These are phyloP conservation scores for Lasioglossum figueresi DNA, from an alignment of 2,888 invertebrate genomes.

Conservation along the genomic window DNA sequence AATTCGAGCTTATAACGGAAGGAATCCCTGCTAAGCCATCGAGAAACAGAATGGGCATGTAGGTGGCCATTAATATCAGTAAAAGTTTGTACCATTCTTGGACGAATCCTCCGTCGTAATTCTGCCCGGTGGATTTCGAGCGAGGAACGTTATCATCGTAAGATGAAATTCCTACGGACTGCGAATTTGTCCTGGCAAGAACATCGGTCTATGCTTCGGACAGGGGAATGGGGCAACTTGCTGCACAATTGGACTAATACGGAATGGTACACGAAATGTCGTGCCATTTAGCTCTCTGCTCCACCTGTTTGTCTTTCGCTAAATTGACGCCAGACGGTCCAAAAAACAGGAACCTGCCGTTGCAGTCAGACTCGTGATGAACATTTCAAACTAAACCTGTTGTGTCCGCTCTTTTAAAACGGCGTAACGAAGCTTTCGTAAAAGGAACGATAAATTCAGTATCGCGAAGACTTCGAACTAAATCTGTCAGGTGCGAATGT, in stretches of 20 bases:
- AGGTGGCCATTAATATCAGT: slow-evolving; percentile 67
- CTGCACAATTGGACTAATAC: slow-evolving; percentile 37
- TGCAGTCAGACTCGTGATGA: background rate
- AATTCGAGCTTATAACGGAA: slow-evolving; percentile 73
- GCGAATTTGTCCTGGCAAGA: slow-evolving; percentile 24
- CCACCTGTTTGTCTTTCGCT: background rate
- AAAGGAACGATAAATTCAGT: too few relatives aligned
- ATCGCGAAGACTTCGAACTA: too few relatives aligned
- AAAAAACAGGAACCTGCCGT: background rate
- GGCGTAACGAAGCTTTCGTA: too few relatives aligned
- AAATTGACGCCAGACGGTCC: background rate
- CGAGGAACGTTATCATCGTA: slow-evolving; percentile 26
- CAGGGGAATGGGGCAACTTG: slow-evolving; percentile 31
- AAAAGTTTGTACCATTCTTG: slow-evolving; percentile 64
- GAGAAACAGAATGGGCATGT: slow-evolving; percentile 62
- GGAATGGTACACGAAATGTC: background rate
- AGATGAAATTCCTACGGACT: slow-evolving; percentile 60
- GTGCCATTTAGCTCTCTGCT: background rate
- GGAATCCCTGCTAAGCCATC: slow-evolving; percentile 65
- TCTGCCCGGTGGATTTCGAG: slow-evolving; percentile 36
- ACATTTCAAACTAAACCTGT: background rate
- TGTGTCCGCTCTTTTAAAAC: background rate
- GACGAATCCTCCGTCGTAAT: slow-evolving; percentile 60
- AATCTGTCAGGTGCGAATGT: too few relatives aligned
- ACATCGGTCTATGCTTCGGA: slow-evolving; percentile 28